Conservation (phyloP, 2,113 vertebrate genomes). For the Erythrocercus mccallii region DNA sequence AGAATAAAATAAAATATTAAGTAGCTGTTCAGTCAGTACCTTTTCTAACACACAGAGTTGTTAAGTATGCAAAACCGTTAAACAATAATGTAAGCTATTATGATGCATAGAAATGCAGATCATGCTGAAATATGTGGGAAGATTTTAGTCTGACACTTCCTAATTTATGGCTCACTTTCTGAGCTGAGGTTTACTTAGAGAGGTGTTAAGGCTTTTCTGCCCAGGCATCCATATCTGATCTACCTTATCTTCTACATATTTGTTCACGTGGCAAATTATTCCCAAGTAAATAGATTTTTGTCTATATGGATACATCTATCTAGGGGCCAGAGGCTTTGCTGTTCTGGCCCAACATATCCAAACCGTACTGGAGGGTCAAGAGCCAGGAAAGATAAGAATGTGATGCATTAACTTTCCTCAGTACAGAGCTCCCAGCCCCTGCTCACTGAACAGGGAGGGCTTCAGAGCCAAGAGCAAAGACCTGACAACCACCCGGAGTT, state of each 20-base stretch:
- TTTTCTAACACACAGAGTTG: background rate
- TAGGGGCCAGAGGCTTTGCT: background rate
- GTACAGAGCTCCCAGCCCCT: background rate
- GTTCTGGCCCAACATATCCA: background rate
- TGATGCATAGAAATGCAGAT: background rate
- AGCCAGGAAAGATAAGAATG: background rate
- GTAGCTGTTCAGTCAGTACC: background rate
- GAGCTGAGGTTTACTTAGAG: background rate
- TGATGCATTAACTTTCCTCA: background rate
- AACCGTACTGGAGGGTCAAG: rapidly evolving
- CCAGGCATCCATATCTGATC: background rate
- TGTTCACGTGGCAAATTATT: background rate
- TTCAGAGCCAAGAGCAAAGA: background rate
- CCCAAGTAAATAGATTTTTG: background rate
- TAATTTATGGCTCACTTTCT: background rate
- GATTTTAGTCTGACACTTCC: background rate
- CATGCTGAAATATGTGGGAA: background rate
- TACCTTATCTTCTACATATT: background rate
- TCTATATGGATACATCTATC: background rate
- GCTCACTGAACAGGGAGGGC: background rate
- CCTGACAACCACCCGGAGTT: background rate
- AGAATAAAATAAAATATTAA: background rate
- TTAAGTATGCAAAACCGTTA: background rate
- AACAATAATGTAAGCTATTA: background rate
- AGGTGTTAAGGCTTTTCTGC: background rate